Base-by-base conservation (phyloP, 2,113 vertebrate species). In the Mesocricetus auratus region DNA sequence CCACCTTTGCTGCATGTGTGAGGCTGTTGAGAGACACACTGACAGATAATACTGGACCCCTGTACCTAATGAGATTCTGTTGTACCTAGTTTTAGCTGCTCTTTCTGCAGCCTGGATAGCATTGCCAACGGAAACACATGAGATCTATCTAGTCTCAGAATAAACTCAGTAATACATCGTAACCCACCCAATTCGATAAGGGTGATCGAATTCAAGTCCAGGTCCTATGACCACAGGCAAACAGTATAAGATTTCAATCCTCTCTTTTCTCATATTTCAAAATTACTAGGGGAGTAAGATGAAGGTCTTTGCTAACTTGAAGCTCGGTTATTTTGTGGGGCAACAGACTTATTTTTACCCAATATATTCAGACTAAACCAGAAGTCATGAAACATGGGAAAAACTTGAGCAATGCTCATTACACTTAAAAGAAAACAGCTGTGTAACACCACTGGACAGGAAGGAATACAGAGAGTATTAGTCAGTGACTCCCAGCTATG, bases 1-100 rank as follows among this genome's bases (percentile, higher is more conserved):
- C 33, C 39, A 16, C 17, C 42, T 24, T 3, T 1, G 0, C 7
- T 1, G 10, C 5, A 7, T 6, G 0, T 5, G 4, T 7, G 4
- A 6, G 36, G 21, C 13, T n/a, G 2, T 45, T 53, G 1, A 26
- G 24, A 50, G 13, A 56, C 47, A 42, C 19, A 33, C n/a, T 0
- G 0, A 24, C 2, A 5, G 74, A 22, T 7, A 64, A 53, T n/a
- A 3, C 42, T 62, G 60, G 29, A 78, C 11, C 0, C 22, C 50
- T 0, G 0, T 5, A 24, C 11, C 42, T 42, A 26, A 39, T 60
- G 42, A 95, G 10, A 22, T 17, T 33, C 26, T 31, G 19, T 5
- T 66, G 2, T 42, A 11, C 58, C 45, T 89, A 89, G 73, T 29
- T 66, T 39, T 77, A 68, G 36, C 81, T 45, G 17, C 21, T 77